Conservation (phyloP, 2,113 vertebrate genomes). For the Plectropomus leopardus region DNA sequence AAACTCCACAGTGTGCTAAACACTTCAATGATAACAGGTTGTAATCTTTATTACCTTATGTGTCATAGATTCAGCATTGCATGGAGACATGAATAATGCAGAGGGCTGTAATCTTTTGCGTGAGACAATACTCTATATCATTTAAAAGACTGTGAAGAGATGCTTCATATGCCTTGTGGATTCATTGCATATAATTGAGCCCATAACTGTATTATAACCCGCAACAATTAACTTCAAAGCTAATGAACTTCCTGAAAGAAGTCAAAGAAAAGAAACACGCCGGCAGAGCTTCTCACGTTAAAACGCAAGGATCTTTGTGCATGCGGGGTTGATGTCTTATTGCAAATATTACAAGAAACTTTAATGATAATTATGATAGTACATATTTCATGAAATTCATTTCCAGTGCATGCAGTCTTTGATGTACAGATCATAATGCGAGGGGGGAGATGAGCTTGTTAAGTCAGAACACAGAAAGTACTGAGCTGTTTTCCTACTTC, state of each 20-base stretch:
- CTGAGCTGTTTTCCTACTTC: neutral
- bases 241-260: constrained; percentile 57
- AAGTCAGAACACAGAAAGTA: constrained; percentile 11
- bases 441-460: neutral
- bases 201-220: constrained; percentile 56
- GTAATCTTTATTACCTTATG: constrained; percentile 80
- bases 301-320: constrained; percentile 29
- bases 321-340: constrained; percentile 14
- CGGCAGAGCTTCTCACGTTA: neutral
- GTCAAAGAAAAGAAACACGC: constrained; percentile 8
- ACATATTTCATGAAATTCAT: constrained; percentile 46
- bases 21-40: constrained; percentile 77
- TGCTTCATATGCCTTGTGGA: constrained; percentile 43
- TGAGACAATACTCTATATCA: constrained; percentile 59
- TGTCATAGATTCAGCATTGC: constrained; percentile 68
- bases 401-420: constrained; percentile 33
- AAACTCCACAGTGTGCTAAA: constrained; percentile 74
- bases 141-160: constrained; percentile 53
- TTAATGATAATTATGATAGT: constrained; percentile 26
- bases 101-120: constrained; percentile 65
- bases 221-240: constrained; percentile 52
- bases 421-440: constrained; percentile 23
- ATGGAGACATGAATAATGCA: constrained; percentile 78
- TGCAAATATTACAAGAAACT: constrained; percentile 28
- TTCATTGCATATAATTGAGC: constrained; percentile 61